Evolutionary conservation across 2,113 vertebrate species (phyloP), one percentile per base, ranked within the genome.

Genomic region (Sphaerodactylus townsendi): DNA sequence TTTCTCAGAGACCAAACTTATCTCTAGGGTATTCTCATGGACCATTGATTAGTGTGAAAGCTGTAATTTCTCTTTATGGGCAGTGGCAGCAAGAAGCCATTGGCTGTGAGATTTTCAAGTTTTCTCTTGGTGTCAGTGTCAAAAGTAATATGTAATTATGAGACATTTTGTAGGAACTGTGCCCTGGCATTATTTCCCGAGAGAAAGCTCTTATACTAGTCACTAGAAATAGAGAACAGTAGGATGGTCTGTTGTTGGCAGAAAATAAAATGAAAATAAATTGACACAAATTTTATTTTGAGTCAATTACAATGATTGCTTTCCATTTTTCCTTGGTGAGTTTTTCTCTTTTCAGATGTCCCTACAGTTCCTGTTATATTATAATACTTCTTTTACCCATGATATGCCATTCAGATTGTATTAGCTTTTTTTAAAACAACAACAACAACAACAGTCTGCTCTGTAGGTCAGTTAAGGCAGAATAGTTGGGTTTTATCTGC

Each of bases 111-210:
- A 72, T 53, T 88, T 71, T 84, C 84, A 59, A 85, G 68, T 64
- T 56, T 85, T 39, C 48, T 53, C 19, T 64, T 87, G 82, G 79
- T 66, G 41, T 77, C 88, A 50, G 88, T 88, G 89, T 91, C 89
- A 90, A 62, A 62, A 91, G 89, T 79, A 90, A 87, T 79, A 91
- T 65, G 46, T 89, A 89, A 92, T 93, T 93, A 89, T 39, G 68
- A 19, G 39, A 41, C 77, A 85, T 62, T 90, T 88, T 90, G 77
- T 90, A 59, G 48, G 85, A 87, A 90, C 89, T 87, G 88, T 84
- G 88, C 89, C 62, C 66, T 89, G 85, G 23, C 65, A 41, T 92
- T 93, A 86, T 87, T 92, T 92, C 77, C 85, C 68, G 41, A 82
- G 71, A 83, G 86, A 82, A 79, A 90, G 85, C 65, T 85, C 50